phyloP scores from a whole-genome alignment of 2,797 vertebrate species.

The Acropternis orthonyx region DNA sequence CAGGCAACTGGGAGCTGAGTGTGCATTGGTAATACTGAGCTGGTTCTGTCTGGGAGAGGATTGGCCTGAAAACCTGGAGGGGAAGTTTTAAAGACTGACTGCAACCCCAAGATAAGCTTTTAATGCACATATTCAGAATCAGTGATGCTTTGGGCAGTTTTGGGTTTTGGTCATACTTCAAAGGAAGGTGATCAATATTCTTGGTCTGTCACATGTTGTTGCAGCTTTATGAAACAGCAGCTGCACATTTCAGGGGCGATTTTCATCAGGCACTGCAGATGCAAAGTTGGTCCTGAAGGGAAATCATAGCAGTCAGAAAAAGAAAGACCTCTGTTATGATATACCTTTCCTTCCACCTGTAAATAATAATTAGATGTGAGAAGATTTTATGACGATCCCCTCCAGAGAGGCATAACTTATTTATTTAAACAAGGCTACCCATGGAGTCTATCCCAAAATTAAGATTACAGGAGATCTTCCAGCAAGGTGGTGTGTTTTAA shows the following conservation, averaged over 20 bases:
- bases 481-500: neutral
- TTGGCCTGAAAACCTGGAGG: neutral
- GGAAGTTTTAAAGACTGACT: neutral
- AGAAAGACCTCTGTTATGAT: neutral
- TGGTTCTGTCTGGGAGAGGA: neutral
- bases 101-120: neutral
- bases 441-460: neutral
- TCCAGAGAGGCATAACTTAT: neutral
- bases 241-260: neutral
- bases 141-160: neutral
- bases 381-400: neutral
- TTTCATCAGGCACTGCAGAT: neutral
- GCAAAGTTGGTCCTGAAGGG: neutral
- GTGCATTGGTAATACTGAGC: neutral
- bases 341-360: neutral
- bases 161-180: neutral
- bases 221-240: neutral
- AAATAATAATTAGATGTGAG: neutral
- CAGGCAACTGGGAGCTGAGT: neutral
- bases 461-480: neutral
- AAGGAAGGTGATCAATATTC: neutral
- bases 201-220: neutral
- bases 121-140: neutral
- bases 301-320: neutral
- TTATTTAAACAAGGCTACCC: neutral